Evolutionary conservation across 2,888 invertebrate species (phyloP).

Genomic region (Ceratothoa steindachneri): DNA sequence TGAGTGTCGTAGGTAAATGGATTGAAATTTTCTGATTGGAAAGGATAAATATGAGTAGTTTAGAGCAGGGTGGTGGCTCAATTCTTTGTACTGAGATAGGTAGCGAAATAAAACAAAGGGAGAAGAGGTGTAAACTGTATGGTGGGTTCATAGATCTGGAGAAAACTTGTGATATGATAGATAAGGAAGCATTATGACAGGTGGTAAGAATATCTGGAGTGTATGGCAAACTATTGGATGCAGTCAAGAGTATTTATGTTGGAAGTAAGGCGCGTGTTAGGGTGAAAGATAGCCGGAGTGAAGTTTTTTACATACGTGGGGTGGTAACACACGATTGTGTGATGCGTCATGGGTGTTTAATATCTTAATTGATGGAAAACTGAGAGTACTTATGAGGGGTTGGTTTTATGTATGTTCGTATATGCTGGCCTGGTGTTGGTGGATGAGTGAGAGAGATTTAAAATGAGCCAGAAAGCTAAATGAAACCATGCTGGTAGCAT

Average conservation of each 20-base stretch:
- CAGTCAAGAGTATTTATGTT: neutral
- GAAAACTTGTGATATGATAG: neutral
- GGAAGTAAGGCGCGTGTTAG: no score
- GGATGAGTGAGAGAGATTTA: no score
- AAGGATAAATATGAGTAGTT: neutral
- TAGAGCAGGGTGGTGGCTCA: neutral
- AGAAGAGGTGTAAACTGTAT: neutral
- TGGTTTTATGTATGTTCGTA: no score
- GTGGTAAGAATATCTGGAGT: neutral
- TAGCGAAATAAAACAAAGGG: neutral
- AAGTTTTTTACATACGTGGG: no score
- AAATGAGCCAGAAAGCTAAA: no score
- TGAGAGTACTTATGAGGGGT: no score
- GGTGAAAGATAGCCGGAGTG: no score
- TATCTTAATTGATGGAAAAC: no score
- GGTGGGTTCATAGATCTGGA: neutral
- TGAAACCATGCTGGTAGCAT: no score
- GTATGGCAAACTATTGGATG: neutral
- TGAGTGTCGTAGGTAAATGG: neutral
- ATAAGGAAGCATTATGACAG: neutral
- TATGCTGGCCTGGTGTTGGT: no score
- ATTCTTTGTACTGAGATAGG: neutral
- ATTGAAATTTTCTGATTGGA: neutral
- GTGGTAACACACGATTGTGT: no score
- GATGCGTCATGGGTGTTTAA: no score